phyloP scores from a whole-genome alignment of 2,113 vertebrate genomes.

The Pollimyrus isidori region DNA sequence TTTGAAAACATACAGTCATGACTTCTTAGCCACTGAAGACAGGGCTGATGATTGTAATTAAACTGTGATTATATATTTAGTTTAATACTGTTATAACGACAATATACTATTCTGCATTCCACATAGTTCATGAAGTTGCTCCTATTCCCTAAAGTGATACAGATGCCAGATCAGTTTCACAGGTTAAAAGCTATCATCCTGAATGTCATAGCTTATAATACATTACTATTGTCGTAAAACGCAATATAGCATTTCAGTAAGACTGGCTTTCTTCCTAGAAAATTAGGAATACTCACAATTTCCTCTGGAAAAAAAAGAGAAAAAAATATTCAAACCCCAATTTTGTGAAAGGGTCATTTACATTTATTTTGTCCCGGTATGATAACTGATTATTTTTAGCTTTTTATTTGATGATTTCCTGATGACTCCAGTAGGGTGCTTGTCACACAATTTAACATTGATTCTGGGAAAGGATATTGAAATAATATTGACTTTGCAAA shows the following conservation, averaged over 20 bases:
- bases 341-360: not conserved
- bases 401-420: not conserved
- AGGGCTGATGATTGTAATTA: not conserved
- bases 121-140: not conserved
- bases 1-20: not conserved
- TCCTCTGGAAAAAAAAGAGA: slow-evolving; percentile 27
- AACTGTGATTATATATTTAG: not conserved
- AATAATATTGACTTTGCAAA: not conserved
- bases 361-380: not conserved
- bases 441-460: not conserved
- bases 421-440: not conserved
- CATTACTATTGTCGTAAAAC: slow-evolving; percentile 45
- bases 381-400: not conserved
- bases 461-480: not conserved
- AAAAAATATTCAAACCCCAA: not conserved
- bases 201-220: slow-evolving; percentile 38
- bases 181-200: slow-evolving; percentile 34
- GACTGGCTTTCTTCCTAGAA: slow-evolving; percentile 52
- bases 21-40: not conserved
- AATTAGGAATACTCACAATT: slow-evolving; percentile 44
- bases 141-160: not conserved
- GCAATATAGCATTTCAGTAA: slow-evolving; percentile 38
- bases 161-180: not conserved
- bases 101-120: not conserved
- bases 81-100: not conserved